These are phyloP conservation scores for Protobothrops mucrosquamatus DNA, from an alignment of 2,113 vertebrate species.

Conservation along the genomic window DNA sequence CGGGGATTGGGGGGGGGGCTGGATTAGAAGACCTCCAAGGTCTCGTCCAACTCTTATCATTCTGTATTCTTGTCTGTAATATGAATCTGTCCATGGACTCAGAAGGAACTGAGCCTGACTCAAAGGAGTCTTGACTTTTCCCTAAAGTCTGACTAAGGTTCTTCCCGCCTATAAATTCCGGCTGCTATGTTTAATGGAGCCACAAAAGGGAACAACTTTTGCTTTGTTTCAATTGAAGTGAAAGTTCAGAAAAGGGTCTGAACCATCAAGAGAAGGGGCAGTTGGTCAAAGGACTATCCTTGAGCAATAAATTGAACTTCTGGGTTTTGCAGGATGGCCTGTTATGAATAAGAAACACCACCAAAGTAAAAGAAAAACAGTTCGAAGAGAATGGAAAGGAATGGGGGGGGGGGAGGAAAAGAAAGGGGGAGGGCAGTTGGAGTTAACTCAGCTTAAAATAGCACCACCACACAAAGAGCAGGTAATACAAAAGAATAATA, in stretches of 20 bases:
- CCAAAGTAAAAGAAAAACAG: not conserved
- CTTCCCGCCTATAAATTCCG: not conserved
- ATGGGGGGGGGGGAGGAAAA: not conserved
- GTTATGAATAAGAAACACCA: not conserved
- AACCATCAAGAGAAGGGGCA: not conserved
- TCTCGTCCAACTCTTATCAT: too few relatives aligned
- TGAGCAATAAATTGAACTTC: not conserved
- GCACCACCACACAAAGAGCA: slow-evolving; percentile 16
- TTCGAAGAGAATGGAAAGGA: not conserved
- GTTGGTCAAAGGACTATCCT: not conserved
- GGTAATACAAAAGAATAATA: slow-evolving; percentile 9
- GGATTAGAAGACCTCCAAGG: too few relatives aligned
- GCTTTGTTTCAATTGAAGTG: not conserved
- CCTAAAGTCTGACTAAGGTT: not conserved
- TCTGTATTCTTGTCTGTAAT: not conserved
- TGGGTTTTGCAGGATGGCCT: not conserved
- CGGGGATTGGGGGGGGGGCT: too few relatives aligned
- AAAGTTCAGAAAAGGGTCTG: not conserved
- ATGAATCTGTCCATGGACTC: not conserved
- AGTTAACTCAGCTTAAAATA: slow-evolving; percentile 7
- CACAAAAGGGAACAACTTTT: not conserved
- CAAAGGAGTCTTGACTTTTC: not conserved
- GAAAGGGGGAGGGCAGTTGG: not conserved
- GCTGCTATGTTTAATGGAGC: not conserved
- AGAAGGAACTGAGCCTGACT: not conserved